These are phyloP conservation scores for Bombus sylvicola DNA, from an alignment of 1,140 invertebrate species.

Conservation along the genomic window DNA sequence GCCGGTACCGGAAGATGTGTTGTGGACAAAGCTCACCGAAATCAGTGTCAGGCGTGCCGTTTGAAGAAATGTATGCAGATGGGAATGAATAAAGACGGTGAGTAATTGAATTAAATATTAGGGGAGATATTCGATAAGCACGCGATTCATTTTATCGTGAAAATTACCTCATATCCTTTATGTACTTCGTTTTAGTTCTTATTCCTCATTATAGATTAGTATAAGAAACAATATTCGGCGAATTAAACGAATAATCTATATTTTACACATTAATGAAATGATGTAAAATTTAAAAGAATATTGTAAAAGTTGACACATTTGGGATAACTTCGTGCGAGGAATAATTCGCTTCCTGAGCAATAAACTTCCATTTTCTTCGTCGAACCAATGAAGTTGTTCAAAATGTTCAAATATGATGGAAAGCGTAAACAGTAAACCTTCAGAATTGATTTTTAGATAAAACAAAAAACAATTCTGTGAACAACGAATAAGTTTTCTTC, in stretches of 20 bases:
- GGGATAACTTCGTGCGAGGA: slow-evolving; percentile 1
- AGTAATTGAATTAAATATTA: slow-evolving; percentile 79
- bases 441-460: neutral
- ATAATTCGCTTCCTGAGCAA: neutral
- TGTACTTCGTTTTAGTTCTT: neutral
- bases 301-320: neutral
- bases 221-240: neutral
- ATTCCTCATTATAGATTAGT: neutral
- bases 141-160: neutral
- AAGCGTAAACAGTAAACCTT: neutral
- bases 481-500: neutral
- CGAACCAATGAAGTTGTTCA: slow-evolving; percentile 23
- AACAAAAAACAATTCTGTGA: neutral
- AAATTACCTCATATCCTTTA: neutral
- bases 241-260: neutral
- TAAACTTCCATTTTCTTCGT: too few species aligned
- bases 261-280: too few species aligned
- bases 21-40: slow-evolving; percentile 99
- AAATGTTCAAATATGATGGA: slow-evolving; percentile 17
- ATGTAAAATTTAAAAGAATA: neutral
- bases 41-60: slow-evolving; percentile 98
- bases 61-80: slow-evolving; percentile 99
- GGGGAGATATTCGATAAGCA: neutral
- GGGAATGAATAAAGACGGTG: slow-evolving; percentile 99
- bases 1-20: slow-evolving; percentile 97